phyloP scores from a whole-genome alignment of 1,140 invertebrate genomes.

The Hycleus cichorii region DNA sequence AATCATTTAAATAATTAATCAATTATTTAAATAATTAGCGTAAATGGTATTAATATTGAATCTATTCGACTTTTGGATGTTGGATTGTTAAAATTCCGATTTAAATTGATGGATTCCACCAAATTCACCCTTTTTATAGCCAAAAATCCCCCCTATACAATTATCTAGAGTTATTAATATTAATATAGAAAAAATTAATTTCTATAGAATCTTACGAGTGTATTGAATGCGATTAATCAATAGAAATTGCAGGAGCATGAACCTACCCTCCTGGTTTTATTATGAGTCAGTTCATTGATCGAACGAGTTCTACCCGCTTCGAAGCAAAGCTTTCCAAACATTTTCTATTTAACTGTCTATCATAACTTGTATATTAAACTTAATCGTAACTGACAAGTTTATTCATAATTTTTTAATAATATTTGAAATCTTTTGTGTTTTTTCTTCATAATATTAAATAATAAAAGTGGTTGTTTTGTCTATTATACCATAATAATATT shows the following conservation, averaged over 20 bases:
- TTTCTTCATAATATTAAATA: conserved; percentile 3
- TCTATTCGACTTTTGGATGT: too few relatives aligned
- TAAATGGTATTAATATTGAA: too few relatives aligned
- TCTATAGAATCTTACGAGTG: not conserved
- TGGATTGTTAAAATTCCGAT: too few relatives aligned
- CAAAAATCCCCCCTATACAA: too few relatives aligned
- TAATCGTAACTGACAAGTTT: conserved; percentile 4
- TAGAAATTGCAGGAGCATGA: not conserved
- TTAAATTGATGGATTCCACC: too few relatives aligned
- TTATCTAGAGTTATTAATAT: not conserved
- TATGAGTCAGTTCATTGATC: conserved; percentile 23
- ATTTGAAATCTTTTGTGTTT: conserved; percentile 2
- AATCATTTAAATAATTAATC: too few relatives aligned
- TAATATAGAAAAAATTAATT: not conserved
- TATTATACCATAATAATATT: conserved; percentile 6
- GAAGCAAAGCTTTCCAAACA: conserved; percentile 10
- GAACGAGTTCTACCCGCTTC: conserved; percentile 18
- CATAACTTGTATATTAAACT: conserved; percentile 11
- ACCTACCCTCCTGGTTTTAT: conserved; percentile 1
- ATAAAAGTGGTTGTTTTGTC: not conserved
- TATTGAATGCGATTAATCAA: not conserved
- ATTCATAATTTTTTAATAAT: not conserved
- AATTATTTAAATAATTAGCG: too few relatives aligned
- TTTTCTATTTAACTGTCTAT: conserved; percentile 24
- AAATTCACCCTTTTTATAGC: too few relatives aligned